These are phyloP conservation scores for Eulemur macaco DNA, from an alignment of 2,113 vertebrate genomes.

Conservation along the genomic window DNA sequence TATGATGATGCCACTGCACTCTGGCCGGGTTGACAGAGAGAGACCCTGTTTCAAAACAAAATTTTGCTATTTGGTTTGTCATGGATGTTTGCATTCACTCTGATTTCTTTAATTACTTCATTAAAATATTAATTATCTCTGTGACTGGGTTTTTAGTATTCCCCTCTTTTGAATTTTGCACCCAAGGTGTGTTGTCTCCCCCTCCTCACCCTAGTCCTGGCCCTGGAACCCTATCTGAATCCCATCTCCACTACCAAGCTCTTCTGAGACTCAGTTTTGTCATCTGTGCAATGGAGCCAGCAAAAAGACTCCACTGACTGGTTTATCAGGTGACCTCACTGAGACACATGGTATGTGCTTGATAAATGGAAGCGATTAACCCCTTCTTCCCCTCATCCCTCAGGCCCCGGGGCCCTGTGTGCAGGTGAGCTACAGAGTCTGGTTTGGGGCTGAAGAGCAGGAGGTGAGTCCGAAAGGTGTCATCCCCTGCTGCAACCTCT, in stretches of 20 bases:
- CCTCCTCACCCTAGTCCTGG: not conserved
- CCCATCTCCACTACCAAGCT: not conserved
- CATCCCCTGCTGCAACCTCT: slow-evolving; percentile 33
- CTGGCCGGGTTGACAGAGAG: not conserved
- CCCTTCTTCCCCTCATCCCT: no score
- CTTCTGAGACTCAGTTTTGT: not conserved
- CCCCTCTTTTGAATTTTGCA: not conserved
- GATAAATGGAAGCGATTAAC: not conserved
- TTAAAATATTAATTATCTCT: not conserved
- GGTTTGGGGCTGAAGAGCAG: not conserved
- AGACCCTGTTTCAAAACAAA: not conserved
- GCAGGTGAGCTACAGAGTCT: slow-evolving; percentile 60
- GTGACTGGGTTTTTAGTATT: not conserved
- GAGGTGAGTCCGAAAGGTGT: no score
- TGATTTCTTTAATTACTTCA: not conserved
- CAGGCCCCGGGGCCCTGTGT: slow-evolving; percentile 14
- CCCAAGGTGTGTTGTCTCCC: not conserved
- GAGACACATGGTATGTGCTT: not conserved
- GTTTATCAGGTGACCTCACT: not conserved
- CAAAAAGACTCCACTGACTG: not conserved
- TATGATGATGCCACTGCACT: no score
- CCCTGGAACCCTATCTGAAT: not conserved
- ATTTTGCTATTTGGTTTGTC: not conserved
- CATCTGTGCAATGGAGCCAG: not conserved
- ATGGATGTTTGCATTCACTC: not conserved